These are phyloP conservation scores for Zaprionus tsacasi DNA, from an alignment of 1,140 invertebrate species.

Conservation along the genomic window DNA sequence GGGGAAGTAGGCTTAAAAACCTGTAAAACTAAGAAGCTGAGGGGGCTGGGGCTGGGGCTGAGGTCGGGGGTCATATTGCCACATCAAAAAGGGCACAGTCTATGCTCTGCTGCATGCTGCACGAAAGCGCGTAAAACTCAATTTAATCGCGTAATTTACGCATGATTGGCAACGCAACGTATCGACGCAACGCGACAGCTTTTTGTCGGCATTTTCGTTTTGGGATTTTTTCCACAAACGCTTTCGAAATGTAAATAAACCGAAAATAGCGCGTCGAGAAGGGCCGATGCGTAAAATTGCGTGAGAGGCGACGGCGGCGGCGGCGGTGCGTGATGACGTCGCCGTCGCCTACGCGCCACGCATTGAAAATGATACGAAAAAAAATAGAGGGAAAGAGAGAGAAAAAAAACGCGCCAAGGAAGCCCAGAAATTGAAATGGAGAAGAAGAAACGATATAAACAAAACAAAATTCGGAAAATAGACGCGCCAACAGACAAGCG, in stretches of 20 bases:
- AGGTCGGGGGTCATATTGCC: background rate
- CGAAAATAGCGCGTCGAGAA: conserved; percentile 59
- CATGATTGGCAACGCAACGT: conserved; percentile 76
- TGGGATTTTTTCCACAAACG: conserved; percentile 30
- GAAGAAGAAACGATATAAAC: conserved; percentile 39
- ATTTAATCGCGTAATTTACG: conserved; percentile 82
- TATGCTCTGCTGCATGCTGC: conserved; percentile 44
- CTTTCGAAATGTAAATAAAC: conserved; percentile 80
- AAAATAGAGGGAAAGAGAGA: background rate
- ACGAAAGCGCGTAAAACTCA: conserved; percentile 72
- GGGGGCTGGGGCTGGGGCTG: background rate
- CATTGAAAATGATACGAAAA: conserved; percentile 15
- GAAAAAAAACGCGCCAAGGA: conserved; percentile 47
- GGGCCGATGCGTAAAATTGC: conserved; percentile 34
- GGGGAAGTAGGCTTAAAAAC: conserved; percentile 49
- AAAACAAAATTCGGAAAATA: conserved; percentile 61
- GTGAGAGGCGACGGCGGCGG: conserved; percentile 7
- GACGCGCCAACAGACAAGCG: conserved; percentile 19
- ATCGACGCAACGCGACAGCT: conserved; percentile 45
- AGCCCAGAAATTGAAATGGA: conserved; percentile 27
- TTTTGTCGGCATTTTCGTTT: conserved; percentile 26
- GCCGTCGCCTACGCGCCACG: conserved; percentile 62
- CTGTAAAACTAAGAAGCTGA: conserved; percentile 46
- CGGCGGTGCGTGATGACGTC: conserved; percentile 61
- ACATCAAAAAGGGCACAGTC: conserved; percentile 10